Evolutionary conservation across 2,113 vertebrate genomes (phyloP), one percentile per base, ranked within the genome.

Genomic region (Candoia aspera): DNA sequence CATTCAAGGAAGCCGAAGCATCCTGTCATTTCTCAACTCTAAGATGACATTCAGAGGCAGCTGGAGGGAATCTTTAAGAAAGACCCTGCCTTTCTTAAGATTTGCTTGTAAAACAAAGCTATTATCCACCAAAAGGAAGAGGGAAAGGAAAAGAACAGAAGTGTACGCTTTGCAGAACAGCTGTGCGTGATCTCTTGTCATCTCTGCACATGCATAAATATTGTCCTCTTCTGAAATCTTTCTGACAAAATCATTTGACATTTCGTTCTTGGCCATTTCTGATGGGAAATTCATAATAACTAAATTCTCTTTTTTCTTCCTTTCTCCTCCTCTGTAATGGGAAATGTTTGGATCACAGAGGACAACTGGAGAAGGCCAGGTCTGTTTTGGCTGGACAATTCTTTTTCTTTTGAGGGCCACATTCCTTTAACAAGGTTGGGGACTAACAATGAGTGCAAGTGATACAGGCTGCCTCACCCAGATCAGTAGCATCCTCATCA

Each of bases 31-130:
- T 58, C 21, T 91, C 49, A 33, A 2, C 0, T 91, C 24, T 62
- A 29, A 86, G 83, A 19, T 4, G 19, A 0, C 83, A 2, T 54
- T 54, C 19, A 4, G 26, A 1, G 83, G 85, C 24, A 23, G 2
- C 0, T 0, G 2, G 3, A 17, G 57, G 0, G 4, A 83, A 0
- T 4, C 0, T 6, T 62, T 87, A 17, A 4, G 19, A 26, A 57
- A 6, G 2, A 0, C 53, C 19, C 5, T 2, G 0, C 2, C 64
- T 73, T 87, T 37, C 62, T 53, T 46, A 88, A 54, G 9, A 49
- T 49, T 49, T 49, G 29, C 49, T 68, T 42, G 8, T 3, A 0
- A 17, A 92, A 64, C 46, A 57, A 93, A 91, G 46, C 53, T 60
- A 23, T 0, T 49, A 0, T 54, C 37, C 93, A 91, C 60, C 9